Evolutionary conservation across 2,797 vertebrate species (phyloP), one percentile per base, ranked within the genome.

Genomic region (Labeo calbasu): DNA sequence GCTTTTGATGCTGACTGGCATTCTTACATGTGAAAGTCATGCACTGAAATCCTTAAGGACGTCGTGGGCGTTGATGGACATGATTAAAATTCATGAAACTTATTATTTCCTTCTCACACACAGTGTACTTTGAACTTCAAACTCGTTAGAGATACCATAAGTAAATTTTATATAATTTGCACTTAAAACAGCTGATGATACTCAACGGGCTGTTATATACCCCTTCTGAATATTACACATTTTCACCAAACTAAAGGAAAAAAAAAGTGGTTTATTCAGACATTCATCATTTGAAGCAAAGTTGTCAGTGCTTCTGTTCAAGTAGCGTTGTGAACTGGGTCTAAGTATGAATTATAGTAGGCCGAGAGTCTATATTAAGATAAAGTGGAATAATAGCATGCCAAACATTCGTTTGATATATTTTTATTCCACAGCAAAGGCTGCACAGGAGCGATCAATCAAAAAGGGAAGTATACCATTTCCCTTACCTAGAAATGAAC

Each of bases 321-420:
- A 85, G 86, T 85, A 81, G 81, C 40, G 69, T 55, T 79, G 81
- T 83, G 76, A 84, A 87, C 83, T 84, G 71, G 84, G 81, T 78
- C 82, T 82, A 86, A 81, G 36, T 88, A 90, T 90, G 89, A 91
- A 88, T 90, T 88, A 89, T 88, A 63, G 84, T 76, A 72, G 89
- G 86, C 88, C 84, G 87, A 88, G 90, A 91, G 90, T 88, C 89
- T 80, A 90, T 89, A 90, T 91, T 92, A 89, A 89, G 88, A 90
- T 90, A 88, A 89, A 91, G 85, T 90, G 86, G 77, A 91, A 92
- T 90, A 90, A 89, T 90, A 87, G 88, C 88, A 90, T 87, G 83
- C 88, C 90, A 91, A 90, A 89, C 87, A 88, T 89, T 86, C 69
- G 81, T 89, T 86, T 91, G 88, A 91, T 89, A 85, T 87, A 91